Percentiles rank a stretch among this genome's conserved stretches.
These are phyloP conservation scores for Cinclus mexicanus DNA, from an alignment of 2,113 vertebrate genomes.

Conservation along the genomic window DNA sequence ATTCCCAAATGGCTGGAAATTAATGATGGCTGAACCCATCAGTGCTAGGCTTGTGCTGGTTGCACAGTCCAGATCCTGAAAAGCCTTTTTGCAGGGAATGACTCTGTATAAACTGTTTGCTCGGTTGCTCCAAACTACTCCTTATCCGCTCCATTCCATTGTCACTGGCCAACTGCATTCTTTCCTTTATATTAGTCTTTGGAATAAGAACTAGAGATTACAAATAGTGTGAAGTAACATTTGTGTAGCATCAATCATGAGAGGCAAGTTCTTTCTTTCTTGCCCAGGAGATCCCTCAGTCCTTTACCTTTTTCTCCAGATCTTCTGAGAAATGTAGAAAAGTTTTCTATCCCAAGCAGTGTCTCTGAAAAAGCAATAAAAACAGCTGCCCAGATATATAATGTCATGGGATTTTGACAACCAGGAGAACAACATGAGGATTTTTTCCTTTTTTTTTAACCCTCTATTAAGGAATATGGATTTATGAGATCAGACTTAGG, in stretches of 20 bases:
- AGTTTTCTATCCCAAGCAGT: background rate
- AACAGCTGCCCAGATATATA: background rate
- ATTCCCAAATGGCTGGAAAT: slow-evolving; percentile 39
- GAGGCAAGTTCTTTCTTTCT: background rate
- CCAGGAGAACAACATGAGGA: background rate
- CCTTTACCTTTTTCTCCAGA: background rate
- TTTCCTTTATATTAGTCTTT: background rate
- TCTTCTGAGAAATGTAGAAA: background rate
- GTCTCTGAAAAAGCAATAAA: background rate
- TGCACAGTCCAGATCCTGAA: background rate
- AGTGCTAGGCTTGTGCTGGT: background rate
- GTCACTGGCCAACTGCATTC: background rate
- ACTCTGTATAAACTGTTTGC: background rate
- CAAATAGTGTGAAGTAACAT: background rate
- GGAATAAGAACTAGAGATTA: background rate
- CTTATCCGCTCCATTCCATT: background rate
- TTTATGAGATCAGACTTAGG: background rate
- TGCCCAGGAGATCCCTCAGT: background rate
- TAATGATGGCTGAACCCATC: background rate
- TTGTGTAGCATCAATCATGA: background rate
- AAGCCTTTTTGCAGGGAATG: background rate
- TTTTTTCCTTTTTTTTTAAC: background rate
- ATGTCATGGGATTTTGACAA: background rate
- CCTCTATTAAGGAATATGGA: background rate
- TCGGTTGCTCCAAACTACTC: background rate